Evolutionary conservation across 1,140 invertebrate genomes (phyloP), one percentile per base, ranked within the genome.

Genomic region (Drosophila subobscura): DNA sequence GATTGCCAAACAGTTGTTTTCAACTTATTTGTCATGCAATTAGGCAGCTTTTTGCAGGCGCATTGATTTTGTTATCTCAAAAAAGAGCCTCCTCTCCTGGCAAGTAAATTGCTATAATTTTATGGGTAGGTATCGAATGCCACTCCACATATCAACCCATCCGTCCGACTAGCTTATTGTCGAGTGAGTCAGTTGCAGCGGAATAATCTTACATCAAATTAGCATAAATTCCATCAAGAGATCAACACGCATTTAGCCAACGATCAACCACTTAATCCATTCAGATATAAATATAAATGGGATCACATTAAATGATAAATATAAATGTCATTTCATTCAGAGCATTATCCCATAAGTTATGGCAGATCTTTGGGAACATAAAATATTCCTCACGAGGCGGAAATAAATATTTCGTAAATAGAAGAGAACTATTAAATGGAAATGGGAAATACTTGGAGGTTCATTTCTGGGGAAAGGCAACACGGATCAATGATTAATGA

Each of bases 1-100:
- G 27, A 8, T 33, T 33, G 29, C 0, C 10, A 10, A 64, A 33
- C 63, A 66, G 63, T 66, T 66, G 59, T 25, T 6, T 50, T 63
- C 23, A 65, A 23, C 60, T 1, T 16, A 14, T 50, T 61, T 61
- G 33, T 33, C 58, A 42, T 16, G 49, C 16, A 60, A 53, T 52
- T 52, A n/a, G 33, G 3, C 33, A 16, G 49, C 10, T 12, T 37
- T 42, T 27, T 27, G 16, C 22, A 27, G 29, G 27, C 27, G 29
- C 46, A n/a, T 0, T 42, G 33, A n/a, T 51, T 64, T 37, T 42
- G 2, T 22, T 42, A 51, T 65, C 10, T 10, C 20, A 44, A 4
- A 41, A 27, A 27, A 10, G 1, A 20, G 16, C 23, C 29, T 8
- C 12, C 29, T 37, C 33, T 33, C 3, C 33, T 37, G 4, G 1